A percentile compares a stretch with the other conserved stretches of the same genome.
Evolutionary conservation across 2,888 invertebrate genomes (phyloP).

Genomic region (Drosophila borealis): DNA sequence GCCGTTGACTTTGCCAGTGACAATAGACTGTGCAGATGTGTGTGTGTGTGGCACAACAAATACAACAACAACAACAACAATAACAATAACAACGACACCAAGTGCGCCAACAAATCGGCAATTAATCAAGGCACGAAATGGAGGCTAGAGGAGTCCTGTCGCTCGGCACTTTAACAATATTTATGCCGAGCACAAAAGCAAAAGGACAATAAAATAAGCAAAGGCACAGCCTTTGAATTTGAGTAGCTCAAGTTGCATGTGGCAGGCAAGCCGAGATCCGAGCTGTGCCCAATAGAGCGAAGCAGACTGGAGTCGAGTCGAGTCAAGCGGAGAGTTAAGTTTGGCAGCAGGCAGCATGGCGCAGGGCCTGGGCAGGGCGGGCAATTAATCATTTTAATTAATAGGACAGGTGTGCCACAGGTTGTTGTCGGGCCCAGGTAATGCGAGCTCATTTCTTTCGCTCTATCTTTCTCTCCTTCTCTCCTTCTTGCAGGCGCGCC

Average conservation of each 20-base stretch:
- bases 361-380: conserved; percentile 19
- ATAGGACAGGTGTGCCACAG: conserved; percentile 80
- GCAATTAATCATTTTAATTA: conserved; percentile 79
- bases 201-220: conserved; percentile 49
- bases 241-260: conserved; percentile 57
- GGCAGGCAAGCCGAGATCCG: conserved; percentile 49
- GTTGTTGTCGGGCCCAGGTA: conserved; percentile 56
- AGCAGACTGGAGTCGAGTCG: conserved; percentile 4
- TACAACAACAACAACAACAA: conserved; percentile 26
- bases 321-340: conserved; percentile 8
- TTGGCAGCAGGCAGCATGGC: conserved; percentile 9
- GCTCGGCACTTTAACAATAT: conserved; percentile 75
- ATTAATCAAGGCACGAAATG: conserved; percentile 69
- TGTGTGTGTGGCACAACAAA: conserved; percentile 24
- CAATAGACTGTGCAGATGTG: conserved; percentile 49
- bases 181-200: conserved; percentile 60
- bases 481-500: conserved; percentile 89
- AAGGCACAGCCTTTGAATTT: conserved; percentile 24
- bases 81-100: conserved; percentile 51
- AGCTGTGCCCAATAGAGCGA: conserved; percentile 12
- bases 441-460: conserved; percentile 55
- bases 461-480: conserved; percentile 67
- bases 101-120: conserved; percentile 78
- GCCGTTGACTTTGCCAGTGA: conserved; percentile 65
- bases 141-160: conserved; percentile 42